Evolutionary conservation across 2,888 invertebrate genomes (phyloP), one percentile per base, ranked within the genome.

Genomic region (Iphiclides podalirius): DNA sequence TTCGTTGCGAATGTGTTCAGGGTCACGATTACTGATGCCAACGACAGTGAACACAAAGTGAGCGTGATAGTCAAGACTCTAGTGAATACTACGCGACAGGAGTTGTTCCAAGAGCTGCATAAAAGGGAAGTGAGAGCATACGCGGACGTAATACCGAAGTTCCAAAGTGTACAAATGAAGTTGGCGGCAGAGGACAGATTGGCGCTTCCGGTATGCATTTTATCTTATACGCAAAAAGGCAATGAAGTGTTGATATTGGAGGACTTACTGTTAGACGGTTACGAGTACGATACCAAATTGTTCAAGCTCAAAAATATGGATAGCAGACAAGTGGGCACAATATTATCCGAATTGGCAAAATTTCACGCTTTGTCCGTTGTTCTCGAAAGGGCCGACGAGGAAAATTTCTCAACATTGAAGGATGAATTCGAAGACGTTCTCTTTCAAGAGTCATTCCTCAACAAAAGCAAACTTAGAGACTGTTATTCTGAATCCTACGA

Each of bases 61-160:
- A 78, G 67, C 68, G 74, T 81, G 33, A 80, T 87, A 45, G 75
- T 85, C 0, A 87, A 87, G 59, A 84, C 85, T 28, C 59, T 86
- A 26, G 69, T 84, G 4, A 85, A 82, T 50, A 79, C 82, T 2
- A 61, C 68, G 16, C 72, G 81, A 47, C 80, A 79, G 51, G 78
- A 78, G 26, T 51, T 82, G n/a, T 87, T 85, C 49, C 66, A 73
- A 41, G 79, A 78, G 51, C 55, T 87, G 12, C 87, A 86, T 59
- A 66, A 67, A 58, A 64, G 85, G 47, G 86, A 87, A 75, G 79
- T 80, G 0, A 54, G 55, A 1, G 79, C 74, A 9, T 86, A 87
- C 42, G 60, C 63, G 1, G 58, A 72, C 28, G 61, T 87, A 4
- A 58, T 84, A 40, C 64, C 67, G 0, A 66, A 67, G 50, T 86